phyloP scores from a whole-genome alignment of 2,797 vertebrate species.

The Pipistrellus pygmaeus region DNA sequence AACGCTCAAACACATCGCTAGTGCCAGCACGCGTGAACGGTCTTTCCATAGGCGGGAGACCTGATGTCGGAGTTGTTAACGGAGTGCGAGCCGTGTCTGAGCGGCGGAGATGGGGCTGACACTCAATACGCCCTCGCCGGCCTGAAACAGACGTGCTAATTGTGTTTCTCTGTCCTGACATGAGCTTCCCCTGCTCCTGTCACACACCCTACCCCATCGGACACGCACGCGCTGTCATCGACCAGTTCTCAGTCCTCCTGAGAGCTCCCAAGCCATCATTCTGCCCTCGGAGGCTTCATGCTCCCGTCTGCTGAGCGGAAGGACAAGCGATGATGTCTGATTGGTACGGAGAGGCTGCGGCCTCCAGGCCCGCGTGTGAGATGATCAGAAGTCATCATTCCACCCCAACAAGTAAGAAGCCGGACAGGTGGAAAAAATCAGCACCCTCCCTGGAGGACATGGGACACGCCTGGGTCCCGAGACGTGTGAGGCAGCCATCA shows the following conservation, averaged over 20 bases:
- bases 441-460: too few species aligned
- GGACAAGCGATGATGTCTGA: neutral
- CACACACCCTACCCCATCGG: neutral
- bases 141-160: slow-evolving; percentile 49
- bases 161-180: slow-evolving; percentile 56
- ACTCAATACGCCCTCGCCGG: neutral
- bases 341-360: neutral
- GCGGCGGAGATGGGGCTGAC: neutral
- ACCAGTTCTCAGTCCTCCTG: slow-evolving; percentile 18
- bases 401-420: too few species aligned
- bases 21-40: neutral
- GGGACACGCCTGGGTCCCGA: too few species aligned
- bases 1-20: neutral
- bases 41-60: neutral
- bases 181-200: neutral
- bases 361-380: too few species aligned
- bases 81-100: neutral
- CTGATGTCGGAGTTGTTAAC: neutral
- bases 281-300: neutral
- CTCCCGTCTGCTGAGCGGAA: neutral
- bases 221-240: neutral
- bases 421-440: too few species aligned
- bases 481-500: too few species aligned
- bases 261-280: slow-evolving; percentile 17
- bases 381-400: too few species aligned